Evolutionary conservation across 2,113 vertebrate genomes (phyloP), one percentile per base, ranked within the genome.

Genomic region (Parus major): DNA sequence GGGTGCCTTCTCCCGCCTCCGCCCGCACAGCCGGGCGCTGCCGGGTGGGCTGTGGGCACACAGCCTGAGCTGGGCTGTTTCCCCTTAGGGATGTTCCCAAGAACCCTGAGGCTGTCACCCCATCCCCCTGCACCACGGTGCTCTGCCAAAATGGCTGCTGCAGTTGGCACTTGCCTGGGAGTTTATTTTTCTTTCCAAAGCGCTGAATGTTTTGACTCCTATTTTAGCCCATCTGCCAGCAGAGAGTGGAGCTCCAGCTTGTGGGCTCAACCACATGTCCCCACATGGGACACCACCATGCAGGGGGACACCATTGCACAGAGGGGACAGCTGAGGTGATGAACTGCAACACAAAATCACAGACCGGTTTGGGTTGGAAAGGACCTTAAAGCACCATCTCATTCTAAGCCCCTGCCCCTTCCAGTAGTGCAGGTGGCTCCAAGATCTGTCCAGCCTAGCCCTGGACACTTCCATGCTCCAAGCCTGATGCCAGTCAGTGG

Each of bases 101-200:
- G 22, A 31, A 24, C 31, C 41, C 18, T 0, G 46, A 50, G 28
- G 52, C 41, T 46, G 25, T 11, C 22, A 25, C 59, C 29, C 53
- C 65, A 50, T 14, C 10, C 28, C 73, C 36, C 49, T 2, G 2
- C 41, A 22, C 1, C 4, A 57, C 0, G 0, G 31, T 27, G 7
- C 46, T 75, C 66, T 60, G 88, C 83, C 93, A 76, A 25, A 71
- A 57, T 65, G 81, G 81, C 72, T 79, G 84, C 93, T 70, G 78
- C 49, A 47, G 42, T 80, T 92, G 78, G 82, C 68, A 23, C 65
- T 80, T 85, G 63, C 55, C 50, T 31, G 8, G 25, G 55, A 82
- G 47, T 78, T 96, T 81, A 17, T 80, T 95, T 94, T 93, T 65
- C 79, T 86, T 86, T 77, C 55, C 85, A 77, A 80, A 95, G 55